phyloP scores from a whole-genome alignment of 92 coral and sea anemone species.

The Palythoa grandiflora region DNA sequence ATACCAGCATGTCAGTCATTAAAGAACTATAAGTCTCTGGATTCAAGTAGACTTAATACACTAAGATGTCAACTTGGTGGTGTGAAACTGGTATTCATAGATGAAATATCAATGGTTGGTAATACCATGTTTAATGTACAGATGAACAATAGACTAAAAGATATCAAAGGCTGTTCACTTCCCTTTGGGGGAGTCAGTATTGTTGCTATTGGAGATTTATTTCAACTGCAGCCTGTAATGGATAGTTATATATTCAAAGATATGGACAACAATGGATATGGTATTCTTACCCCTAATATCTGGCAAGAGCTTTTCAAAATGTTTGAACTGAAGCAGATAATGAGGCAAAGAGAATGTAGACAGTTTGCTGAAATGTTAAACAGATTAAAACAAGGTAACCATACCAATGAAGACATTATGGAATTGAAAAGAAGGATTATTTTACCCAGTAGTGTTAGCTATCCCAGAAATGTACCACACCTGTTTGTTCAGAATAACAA shows the following conservation, averaged over 20 bases:
- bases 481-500: constrained; percentile 71
- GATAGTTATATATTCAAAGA: neutral
- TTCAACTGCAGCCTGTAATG: constrained; percentile 1
- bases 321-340: constrained; percentile 4
- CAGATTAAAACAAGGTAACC: neutral
- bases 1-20: too few species aligned
- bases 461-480: constrained; percentile 68
- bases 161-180: constrained; percentile 7
- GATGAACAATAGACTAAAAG: neutral
- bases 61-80: too few species aligned
- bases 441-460: constrained; percentile 19
- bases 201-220: neutral
- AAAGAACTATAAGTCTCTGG: too few species aligned
- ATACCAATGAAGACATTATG: neutral
- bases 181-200: constrained; percentile 11
- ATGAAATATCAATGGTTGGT: too few species aligned
- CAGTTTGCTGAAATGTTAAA: constrained; percentile 3
- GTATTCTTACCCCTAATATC: constrained; percentile 7
- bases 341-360: constrained; percentile 5
- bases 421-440: constrained; percentile 2
- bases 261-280: constrained; percentile 1
- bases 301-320: constrained; percentile 4
- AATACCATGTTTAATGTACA: too few species aligned
- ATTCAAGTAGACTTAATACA: too few species aligned
- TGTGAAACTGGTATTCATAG: too few species aligned